phyloP scores from a whole-genome alignment of 2,888 invertebrate genomes.

The Timema podura region DNA sequence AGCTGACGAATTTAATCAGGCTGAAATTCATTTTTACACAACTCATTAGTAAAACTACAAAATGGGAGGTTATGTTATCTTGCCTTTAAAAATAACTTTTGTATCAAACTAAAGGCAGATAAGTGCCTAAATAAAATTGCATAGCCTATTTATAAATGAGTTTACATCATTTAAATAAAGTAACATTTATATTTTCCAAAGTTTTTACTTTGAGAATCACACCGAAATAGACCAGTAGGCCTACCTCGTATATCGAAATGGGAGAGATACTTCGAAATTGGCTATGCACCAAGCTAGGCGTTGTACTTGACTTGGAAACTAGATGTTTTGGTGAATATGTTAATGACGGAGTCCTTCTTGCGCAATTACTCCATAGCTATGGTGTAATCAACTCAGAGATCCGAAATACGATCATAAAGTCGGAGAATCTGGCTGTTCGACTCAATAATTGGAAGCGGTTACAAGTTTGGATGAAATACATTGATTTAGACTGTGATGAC shows the following conservation, averaged over 20 bases:
- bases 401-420: neutral
- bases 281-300: neutral
- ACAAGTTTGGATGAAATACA: neutral
- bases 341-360: neutral
- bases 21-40: too few relatives aligned
- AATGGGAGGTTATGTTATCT: too few relatives aligned
- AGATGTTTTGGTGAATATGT: neutral
- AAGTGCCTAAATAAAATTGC: too few relatives aligned
- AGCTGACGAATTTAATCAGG: too few relatives aligned
- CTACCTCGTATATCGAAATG: neutral
- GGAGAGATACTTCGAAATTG: slow-evolving; percentile 1
- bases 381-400: neutral
- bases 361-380: slow-evolving; percentile 3
- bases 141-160: too few relatives aligned
- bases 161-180: too few relatives aligned
- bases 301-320: neutral
- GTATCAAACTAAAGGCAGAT: too few relatives aligned
- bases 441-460: neutral
- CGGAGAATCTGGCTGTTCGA: neutral
- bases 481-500: neutral
- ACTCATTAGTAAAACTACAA: too few relatives aligned
- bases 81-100: too few relatives aligned
- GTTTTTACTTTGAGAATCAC: too few relatives aligned
- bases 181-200: too few relatives aligned
- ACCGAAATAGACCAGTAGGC: too few relatives aligned